These are phyloP conservation scores for Phaethon lepturus DNA, from an alignment of 2,113 vertebrate species.

Conservation along the genomic window DNA sequence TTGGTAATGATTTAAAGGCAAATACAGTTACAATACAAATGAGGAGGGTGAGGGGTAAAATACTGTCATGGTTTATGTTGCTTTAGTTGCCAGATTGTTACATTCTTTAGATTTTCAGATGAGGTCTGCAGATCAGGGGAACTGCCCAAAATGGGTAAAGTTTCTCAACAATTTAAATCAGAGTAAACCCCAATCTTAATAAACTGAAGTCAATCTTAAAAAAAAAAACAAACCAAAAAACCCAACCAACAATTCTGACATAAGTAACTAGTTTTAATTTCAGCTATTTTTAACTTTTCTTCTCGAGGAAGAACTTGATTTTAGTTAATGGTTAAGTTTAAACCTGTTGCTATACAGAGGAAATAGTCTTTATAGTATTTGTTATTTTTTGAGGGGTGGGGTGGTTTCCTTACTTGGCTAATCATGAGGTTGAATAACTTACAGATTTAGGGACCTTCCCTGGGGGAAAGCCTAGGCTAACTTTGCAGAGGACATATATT, in stretches of 20 bases:
- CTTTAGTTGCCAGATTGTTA: neutral
- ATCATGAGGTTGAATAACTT: neutral
- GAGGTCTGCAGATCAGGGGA: neutral
- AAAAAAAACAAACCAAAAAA: neutral
- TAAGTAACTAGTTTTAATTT: neutral
- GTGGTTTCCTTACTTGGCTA: neutral
- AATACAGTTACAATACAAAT: neutral
- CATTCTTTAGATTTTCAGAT: neutral
- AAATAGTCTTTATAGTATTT: neutral
- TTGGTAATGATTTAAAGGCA: neutral
- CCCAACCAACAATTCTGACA: neutral
- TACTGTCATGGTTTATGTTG: neutral
- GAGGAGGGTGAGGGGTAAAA: neutral
- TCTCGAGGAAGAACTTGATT: neutral
- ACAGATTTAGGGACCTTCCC: neutral
- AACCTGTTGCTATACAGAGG: neutral
- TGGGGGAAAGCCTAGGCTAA: neutral
- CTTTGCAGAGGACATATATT: neutral
- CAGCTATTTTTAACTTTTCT: neutral
- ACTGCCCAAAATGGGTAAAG: neutral
- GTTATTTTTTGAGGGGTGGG: accelerated
- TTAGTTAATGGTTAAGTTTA: neutral
- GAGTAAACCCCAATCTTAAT: neutral
- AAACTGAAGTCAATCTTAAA: neutral
- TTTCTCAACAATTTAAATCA: neutral